Evolutionary conservation across 2,888 invertebrate genomes (phyloP), one percentile per base, ranked within the genome.

Genomic region (Cephonodes hylas): DNA sequence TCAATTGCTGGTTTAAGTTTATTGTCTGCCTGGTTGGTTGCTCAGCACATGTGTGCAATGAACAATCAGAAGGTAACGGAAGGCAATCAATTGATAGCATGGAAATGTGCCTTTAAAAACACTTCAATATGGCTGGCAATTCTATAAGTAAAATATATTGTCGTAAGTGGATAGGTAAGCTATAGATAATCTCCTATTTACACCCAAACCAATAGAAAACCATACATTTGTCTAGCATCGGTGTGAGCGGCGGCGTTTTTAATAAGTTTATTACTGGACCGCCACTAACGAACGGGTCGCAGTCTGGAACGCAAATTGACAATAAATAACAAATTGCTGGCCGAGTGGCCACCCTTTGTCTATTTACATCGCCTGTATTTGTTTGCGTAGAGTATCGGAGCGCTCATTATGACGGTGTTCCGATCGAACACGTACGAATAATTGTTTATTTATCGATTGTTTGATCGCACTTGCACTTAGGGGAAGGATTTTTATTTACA

Each of bases 321-420:
- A 81, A 85, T 85, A 85, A 84, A 85, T 85, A 85, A 84, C 84
- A 83, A 83, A 85, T 85, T 79, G 74, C 71, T 72, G 72, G 71
- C 74, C 76, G 72, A 75, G 71, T 67, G 59, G 57, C 72, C 72
- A 69, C 81, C 84, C 76, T 79, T 77, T 78, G 76, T 76, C 75
- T 74, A 71, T 70, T 76, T 74, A 72, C 72, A 44, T 59, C 58
- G 42, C 58, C 22, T 57, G 42, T 42, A 53, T 53, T 53, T 53
- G 31, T 53, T 58, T 58, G 42, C 58, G 38, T 42, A 58, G 45
- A 58, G 48, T 48, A 27, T 60, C 31, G 13, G 31, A 31, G 15
- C 27, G 18, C 18, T 31, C 18, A 53, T 15, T 53, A 53, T 53
- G 8, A 10, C 45, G 3, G 25, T 15, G 25, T 15, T 48, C 7